phyloP scores from a whole-genome alignment of 2,797 vertebrate species.

The Paedocypris micromegethes region DNA sequence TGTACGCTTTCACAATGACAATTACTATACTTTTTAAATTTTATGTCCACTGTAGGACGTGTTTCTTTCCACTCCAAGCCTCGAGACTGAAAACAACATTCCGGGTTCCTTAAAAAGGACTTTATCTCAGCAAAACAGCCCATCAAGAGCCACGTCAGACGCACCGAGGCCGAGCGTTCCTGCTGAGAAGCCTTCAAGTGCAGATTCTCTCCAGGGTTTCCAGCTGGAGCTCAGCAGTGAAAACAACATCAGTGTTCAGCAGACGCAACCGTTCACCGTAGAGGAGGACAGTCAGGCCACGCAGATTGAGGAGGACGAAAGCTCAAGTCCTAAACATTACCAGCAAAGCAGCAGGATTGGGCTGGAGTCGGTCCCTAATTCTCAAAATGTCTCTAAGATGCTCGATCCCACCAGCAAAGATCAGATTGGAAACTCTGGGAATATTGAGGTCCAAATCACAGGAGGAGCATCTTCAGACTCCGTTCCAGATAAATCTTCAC shows the following conservation, averaged over 20 bases:
- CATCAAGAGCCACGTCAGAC: slow-evolving; percentile 49
- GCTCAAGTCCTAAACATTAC: slow-evolving; percentile 37
- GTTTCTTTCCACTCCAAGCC: slow-evolving; percentile 83
- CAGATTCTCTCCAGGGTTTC: slow-evolving; percentile 55
- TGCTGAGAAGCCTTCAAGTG: slow-evolving; percentile 35
- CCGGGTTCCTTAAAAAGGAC: slow-evolving; percentile 41
- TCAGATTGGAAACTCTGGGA: no score
- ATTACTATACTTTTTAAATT: not conserved
- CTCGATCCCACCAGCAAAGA: slow-evolving; percentile 26
- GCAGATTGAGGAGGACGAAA: slow-evolving; percentile 68
- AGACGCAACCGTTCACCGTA: slow-evolving; percentile 43
- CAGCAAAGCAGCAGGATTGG: slow-evolving; percentile 37
- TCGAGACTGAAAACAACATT: slow-evolving; percentile 58
- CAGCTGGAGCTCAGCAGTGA: slow-evolving; percentile 73
- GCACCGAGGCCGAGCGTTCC: slow-evolving; percentile 43
- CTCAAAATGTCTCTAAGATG: slow-evolving; percentile 32
- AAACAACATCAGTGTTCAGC: slow-evolving; percentile 50
- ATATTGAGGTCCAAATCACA: slow-evolving; percentile 28
- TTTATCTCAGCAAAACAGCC: slow-evolving; percentile 41
- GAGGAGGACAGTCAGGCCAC: slow-evolving; percentile 73
- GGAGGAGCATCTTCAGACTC: not conserved
- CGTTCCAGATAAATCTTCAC: slow-evolving; percentile 29
- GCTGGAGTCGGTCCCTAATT: slow-evolving; percentile 14
- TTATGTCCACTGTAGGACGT: slow-evolving; percentile 71
- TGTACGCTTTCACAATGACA: not conserved